A percentile compares a stretch with the other conserved stretches of the same genome.
Evolutionary conservation across 2,113 vertebrate species (phyloP).

Genomic region (Strix uralensis): DNA sequence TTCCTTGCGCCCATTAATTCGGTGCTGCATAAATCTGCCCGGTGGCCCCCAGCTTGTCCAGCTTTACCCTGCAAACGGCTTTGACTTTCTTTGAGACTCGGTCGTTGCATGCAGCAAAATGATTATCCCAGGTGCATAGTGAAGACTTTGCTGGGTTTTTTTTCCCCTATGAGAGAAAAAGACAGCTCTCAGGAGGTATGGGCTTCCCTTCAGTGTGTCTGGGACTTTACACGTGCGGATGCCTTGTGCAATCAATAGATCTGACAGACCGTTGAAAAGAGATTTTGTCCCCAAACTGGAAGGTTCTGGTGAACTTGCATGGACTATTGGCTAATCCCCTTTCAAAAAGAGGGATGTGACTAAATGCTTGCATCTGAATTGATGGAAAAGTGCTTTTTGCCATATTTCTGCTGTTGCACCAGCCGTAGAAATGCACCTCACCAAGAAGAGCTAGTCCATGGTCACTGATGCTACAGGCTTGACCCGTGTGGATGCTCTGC

Average conservation of each 20-base stretch:
- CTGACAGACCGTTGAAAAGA: background rate
- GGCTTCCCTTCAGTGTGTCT: background rate
- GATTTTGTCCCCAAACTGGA: background rate
- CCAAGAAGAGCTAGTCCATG: background rate
- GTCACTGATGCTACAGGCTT: background rate
- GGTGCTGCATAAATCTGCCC: background rate
- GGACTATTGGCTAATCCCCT: background rate
- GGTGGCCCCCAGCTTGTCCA: background rate
- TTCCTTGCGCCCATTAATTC: background rate
- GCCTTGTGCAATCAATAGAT: background rate
- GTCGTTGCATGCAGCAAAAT: background rate
- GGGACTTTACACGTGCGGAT: background rate
- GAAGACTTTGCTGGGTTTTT: background rate
- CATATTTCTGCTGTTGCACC: background rate
- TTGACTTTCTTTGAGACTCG: background rate
- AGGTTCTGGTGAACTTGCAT: background rate
- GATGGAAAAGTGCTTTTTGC: background rate
- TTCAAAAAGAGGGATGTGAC: background rate
- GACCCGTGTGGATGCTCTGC: background rate
- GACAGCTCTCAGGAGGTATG: background rate
- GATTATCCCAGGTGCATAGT: background rate
- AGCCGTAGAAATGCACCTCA: fast-evolving
- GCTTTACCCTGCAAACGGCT: background rate
- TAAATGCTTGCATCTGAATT: background rate
- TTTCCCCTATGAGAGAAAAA: background rate